Conservation (phyloP, 2,888 invertebrate species). For the Torymus aiolomorphi region DNA sequence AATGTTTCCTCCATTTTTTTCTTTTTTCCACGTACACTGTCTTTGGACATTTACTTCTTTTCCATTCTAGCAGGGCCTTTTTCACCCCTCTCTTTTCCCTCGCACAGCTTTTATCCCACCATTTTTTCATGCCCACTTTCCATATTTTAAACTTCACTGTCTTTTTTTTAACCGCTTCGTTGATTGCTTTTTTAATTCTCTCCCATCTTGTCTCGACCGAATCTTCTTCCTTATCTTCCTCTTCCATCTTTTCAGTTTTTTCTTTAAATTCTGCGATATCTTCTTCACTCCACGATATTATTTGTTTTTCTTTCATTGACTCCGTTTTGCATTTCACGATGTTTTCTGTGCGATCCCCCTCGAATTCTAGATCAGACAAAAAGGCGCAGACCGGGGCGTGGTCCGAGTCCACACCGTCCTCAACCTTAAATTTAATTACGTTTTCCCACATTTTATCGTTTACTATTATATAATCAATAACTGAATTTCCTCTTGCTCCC, state of each 20-base stretch:
- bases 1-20: neutral
- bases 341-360: neutral
- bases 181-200: neutral
- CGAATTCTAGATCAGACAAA: neutral
- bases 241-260: neutral
- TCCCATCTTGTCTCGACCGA: neutral
- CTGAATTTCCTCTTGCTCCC: slow-evolving; percentile 49
- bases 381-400: neutral
- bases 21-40: neutral
- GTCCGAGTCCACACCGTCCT: neutral
- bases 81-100: slow-evolving; percentile 1
- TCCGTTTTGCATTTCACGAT: no score
- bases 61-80: neutral
- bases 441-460: slow-evolving; percentile 36
- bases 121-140: neutral
- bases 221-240: neutral
- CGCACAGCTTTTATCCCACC: neutral
- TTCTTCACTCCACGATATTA: neutral
- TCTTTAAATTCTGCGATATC: neutral
- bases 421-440: neutral
- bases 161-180: neutral
- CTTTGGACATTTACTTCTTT: neutral
- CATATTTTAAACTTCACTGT: neutral
- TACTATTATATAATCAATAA: slow-evolving; percentile 55
- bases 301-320: neutral